These are phyloP conservation scores for Enteromius afrohamiltoni DNA, from an alignment of 2,797 vertebrate genomes.

Conservation along the genomic window DNA sequence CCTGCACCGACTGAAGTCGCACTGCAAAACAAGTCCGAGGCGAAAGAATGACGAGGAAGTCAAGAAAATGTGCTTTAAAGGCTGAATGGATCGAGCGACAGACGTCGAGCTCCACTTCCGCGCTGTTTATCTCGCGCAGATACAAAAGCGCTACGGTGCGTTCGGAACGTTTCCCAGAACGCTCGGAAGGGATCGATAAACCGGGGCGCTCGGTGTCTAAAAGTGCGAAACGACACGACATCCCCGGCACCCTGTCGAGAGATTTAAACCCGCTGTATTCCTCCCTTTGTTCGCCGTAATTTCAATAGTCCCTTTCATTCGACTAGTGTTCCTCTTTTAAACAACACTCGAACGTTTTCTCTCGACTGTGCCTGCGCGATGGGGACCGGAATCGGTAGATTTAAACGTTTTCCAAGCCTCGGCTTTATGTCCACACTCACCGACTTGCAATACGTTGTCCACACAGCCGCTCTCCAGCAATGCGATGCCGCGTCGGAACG, in stretches of 20 bases:
- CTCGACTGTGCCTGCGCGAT: not conserved
- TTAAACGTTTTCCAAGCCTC: conserved; percentile 53
- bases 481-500: conserved; percentile 91
- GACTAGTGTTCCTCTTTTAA: conserved; percentile 19
- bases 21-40: not conserved
- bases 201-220: not conserved
- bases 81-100: conserved; percentile 21
- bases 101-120: conserved; percentile 59
- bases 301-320: conserved; percentile 56
- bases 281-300: conserved; percentile 78
- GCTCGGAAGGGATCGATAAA: not conserved
- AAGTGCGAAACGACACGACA: conserved; percentile 24
- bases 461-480: conserved; percentile 93
- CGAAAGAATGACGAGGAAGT: not conserved
- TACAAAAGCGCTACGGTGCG: conserved; percentile 5
- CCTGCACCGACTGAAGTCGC: not conserved
- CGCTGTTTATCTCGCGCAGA: conserved; percentile 49
- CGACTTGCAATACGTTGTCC: conserved; percentile 96
- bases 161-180: conserved; percentile 4
- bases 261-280: conserved; percentile 78
- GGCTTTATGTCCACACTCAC: conserved; percentile 89
- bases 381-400: not conserved
- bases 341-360: not conserved
- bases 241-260: conserved; percentile 31
- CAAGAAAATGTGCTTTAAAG: conserved; percentile 5